Evolutionary conservation across 2,888 invertebrate genomes (phyloP).

Genomic region (Conomelus anceps): DNA sequence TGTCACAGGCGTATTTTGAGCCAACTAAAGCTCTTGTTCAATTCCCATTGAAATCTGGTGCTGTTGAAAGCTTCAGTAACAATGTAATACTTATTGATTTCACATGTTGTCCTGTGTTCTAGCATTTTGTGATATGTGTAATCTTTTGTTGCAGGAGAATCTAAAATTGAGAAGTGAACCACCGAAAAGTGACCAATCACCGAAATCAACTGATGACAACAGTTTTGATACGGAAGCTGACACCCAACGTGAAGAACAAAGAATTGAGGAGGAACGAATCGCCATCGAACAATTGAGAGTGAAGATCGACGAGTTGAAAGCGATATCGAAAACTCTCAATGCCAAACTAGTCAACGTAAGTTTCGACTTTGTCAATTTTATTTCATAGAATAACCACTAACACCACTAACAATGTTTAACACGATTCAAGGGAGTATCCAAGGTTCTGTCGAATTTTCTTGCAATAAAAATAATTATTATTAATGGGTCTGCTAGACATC

Average conservation of each 20-base stretch:
- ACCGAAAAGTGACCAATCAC: slow-evolving; percentile 8
- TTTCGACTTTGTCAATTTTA: not conserved
- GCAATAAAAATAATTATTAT: too few relatives aligned
- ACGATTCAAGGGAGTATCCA: too few relatives aligned
- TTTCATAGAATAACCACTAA: not conserved
- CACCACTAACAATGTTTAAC: not conserved
- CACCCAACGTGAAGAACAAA: slow-evolving; percentile 32
- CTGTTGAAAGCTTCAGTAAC: too few relatives aligned
- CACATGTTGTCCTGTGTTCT: too few relatives aligned
- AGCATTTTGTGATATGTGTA: too few relatives aligned
- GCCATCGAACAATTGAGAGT: slow-evolving; percentile 41
- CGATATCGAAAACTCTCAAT: slow-evolving; percentile 39
- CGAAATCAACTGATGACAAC: slow-evolving; percentile 19
- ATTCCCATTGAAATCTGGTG: too few relatives aligned
- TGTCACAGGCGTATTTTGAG: too few relatives aligned
- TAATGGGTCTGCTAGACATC: too few relatives aligned
- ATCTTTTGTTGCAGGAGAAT: not conserved
- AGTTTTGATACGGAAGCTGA: slow-evolving; percentile 20
- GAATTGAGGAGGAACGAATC: slow-evolving; percentile 35
- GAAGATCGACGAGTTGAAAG: slow-evolving; percentile 39
- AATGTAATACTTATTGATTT: too few relatives aligned
- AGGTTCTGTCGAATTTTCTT: too few relatives aligned
- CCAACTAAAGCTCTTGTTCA: too few relatives aligned
- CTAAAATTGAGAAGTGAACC: not conserved
- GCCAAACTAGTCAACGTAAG: slow-evolving; percentile 34